A percentile compares a stretch with the other conserved stretches of the same genome.
Evolutionary conservation across 30 jellyfish, hydroid and myxozoan species (phyloP).

Genomic region (Turritopsis rubra): DNA sequence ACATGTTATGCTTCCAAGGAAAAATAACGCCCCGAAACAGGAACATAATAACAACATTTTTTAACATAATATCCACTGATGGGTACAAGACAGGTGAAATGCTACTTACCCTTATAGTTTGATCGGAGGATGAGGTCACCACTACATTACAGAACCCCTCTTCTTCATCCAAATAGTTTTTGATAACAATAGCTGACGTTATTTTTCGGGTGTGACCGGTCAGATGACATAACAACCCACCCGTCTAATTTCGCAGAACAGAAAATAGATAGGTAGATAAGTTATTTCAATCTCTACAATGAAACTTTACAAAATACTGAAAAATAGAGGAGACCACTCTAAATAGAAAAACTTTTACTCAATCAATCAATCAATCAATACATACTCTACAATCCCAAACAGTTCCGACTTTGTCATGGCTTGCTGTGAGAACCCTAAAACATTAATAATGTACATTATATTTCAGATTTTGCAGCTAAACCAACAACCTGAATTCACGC

Average conservation of each 20-base stretch:
- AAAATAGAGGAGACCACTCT: too few relatives aligned
- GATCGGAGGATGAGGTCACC: conserved; percentile 63
- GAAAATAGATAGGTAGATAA: too few relatives aligned
- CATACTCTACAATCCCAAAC: conserved; percentile 59
- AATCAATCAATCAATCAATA: not conserved
- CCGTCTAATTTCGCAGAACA: conserved; percentile 32
- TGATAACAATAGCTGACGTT: conserved; percentile 34
- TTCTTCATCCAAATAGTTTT: conserved; percentile 24
- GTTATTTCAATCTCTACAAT: too few relatives aligned
- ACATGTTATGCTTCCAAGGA: too few relatives aligned
- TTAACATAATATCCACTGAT: too few relatives aligned
- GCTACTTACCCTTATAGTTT: conserved; percentile 61
- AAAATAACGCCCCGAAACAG: too few relatives aligned
- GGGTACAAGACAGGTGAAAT: too few relatives aligned
- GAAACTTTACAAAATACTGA: too few relatives aligned
- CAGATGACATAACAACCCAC: conserved; percentile 44
- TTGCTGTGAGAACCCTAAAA: conserved; percentile 47
- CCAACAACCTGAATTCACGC: too few relatives aligned
- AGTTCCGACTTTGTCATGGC: conserved; percentile 62
- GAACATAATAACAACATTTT: too few relatives aligned
- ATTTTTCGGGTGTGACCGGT: conserved; percentile 59
- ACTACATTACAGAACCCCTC: conserved; percentile 19
- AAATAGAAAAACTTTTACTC: too few relatives aligned
- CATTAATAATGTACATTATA: not conserved
- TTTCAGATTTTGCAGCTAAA: not conserved